phyloP scores from a whole-genome alignment of 2,113 vertebrate genomes.

The Tetraodon nigroviridis region DNA sequence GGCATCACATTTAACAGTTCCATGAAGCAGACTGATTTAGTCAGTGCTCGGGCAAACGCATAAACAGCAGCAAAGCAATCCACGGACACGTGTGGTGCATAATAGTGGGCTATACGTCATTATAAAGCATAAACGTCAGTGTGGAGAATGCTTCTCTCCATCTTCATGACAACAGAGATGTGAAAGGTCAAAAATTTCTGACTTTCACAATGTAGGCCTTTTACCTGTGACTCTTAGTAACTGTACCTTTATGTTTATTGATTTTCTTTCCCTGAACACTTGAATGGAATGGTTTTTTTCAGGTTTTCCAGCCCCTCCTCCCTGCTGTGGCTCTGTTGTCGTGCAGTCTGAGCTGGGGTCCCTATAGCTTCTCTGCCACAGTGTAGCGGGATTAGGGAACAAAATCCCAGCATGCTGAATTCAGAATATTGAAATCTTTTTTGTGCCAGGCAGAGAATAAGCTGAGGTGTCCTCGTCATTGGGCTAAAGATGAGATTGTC shows the following conservation, averaged over 20 bases:
- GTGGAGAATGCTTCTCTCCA: constrained; percentile 28
- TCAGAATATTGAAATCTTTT: constrained; percentile 61
- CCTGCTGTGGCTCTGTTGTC: constrained; percentile 3
- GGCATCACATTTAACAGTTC: constrained; percentile 33
- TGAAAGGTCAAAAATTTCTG: constrained; percentile 8
- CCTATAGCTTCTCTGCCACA: constrained; percentile 1
- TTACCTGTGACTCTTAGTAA: no score
- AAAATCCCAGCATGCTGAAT: constrained; percentile 52
- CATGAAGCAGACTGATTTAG: constrained; percentile 48
- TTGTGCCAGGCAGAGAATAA: constrained; percentile 48
- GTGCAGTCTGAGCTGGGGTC: constrained; percentile 12
- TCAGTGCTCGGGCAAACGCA: constrained; percentile 28
- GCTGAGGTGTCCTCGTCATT: constrained; percentile 51
- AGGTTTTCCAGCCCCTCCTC: background rate
- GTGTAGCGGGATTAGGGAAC: constrained; percentile 43
- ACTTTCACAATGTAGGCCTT: constrained; percentile 8
- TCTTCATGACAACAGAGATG: constrained; percentile 39
- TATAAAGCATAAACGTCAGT: constrained; percentile 45
- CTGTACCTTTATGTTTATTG: no score
- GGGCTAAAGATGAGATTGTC: constrained; percentile 60
- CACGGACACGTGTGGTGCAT: constrained; percentile 17
- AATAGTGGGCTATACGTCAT: constrained; percentile 41
- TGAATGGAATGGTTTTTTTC: background rate
- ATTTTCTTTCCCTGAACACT: no score
- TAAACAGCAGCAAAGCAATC: constrained; percentile 43